phyloP scores from a whole-genome alignment of 1,140 invertebrate species.

The Coenobita brevimanus region DNA sequence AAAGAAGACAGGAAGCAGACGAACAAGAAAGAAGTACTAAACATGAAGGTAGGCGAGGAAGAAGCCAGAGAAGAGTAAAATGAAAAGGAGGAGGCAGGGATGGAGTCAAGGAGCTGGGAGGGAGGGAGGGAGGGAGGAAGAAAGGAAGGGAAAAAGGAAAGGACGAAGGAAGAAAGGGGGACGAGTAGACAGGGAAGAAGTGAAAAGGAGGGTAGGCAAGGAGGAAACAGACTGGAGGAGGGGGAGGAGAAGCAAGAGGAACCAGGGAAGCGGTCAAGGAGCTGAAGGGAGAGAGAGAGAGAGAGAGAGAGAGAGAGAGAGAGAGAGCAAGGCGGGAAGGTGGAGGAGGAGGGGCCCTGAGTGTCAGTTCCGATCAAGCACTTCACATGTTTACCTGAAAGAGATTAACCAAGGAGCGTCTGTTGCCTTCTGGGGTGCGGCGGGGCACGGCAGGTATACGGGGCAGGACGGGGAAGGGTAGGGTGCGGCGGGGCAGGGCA shows the following conservation, averaged over 20 bases:
- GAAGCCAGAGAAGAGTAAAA: no score
- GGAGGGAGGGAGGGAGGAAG: neutral
- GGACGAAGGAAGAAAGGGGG: no score
- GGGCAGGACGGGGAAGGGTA: neutral
- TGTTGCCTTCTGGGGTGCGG: neutral
- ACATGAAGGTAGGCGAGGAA: neutral
- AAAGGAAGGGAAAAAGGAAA: neutral
- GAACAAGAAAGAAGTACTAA: neutral
- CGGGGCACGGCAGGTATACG: neutral
- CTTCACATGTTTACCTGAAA: slow-evolving; percentile 63
- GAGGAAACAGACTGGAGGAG: neutral
- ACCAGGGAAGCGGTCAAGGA: no score
- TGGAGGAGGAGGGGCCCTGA: slow-evolving; percentile 9
- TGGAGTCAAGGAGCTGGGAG: neutral
- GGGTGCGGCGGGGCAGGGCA: neutral
- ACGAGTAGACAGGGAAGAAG: neutral
- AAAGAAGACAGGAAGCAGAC: neutral
- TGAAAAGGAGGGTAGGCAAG: neutral
- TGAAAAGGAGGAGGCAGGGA: neutral
- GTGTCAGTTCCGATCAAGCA: slow-evolving; percentile 59
- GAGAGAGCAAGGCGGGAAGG: neutral
- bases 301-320: neutral
- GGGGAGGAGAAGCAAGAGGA: neutral
- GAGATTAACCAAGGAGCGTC: slow-evolving; percentile 60
- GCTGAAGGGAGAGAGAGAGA: neutral